Base-by-base conservation (phyloP, 1,140 invertebrate genomes). In the Centruroides sculpturatus region DNA sequence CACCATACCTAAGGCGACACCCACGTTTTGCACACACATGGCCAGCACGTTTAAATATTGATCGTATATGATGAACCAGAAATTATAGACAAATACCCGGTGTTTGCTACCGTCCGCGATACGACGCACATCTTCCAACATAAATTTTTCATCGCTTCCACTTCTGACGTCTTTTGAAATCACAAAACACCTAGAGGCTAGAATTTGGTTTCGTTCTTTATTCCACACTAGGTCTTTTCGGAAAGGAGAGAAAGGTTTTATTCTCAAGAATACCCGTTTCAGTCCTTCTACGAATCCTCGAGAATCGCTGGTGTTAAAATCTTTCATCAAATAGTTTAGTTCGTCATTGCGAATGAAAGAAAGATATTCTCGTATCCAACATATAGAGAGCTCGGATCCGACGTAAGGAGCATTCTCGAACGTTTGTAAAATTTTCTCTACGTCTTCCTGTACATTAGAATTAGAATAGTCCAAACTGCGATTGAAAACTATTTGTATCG, bases 61-160 rank as follows among this genome's bases (percentile, higher is more conserved):
- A 76, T 95, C 92, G 70, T 93, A 94, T 73, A 91, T 93, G 5
- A 94, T 86, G 69, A 94, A 92, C 67, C 92, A 92, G 0, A 91
- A 91, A 77, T 95, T 90, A 68, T 92, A 95, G 1, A 93, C 89
- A 8, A 85, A 89, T 13, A 85, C 87, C 65, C 92, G 89, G 3
- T 92, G 72, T 0, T 83, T 78, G 5, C 88, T 88, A 12, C 86
- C 80, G 0, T 80, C 71, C 51, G 89, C 89, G 3, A 95, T 85
- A 57, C 81, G 71, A 62, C 92, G 76, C 5, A 96, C 74, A 55
- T 84, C 83, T 63, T 81, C 80, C 1, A 91, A 85, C 84, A 96
- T 92, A 64, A 89, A 86, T 67, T 89, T 91, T 69, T 93, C 90
- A 62, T 87, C 84, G 69, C 89, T 90, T 0, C 88, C 89, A 48